Evolutionary conservation across 2,797 vertebrate genomes (phyloP).

Genomic region (Sebastes jordani): DNA sequence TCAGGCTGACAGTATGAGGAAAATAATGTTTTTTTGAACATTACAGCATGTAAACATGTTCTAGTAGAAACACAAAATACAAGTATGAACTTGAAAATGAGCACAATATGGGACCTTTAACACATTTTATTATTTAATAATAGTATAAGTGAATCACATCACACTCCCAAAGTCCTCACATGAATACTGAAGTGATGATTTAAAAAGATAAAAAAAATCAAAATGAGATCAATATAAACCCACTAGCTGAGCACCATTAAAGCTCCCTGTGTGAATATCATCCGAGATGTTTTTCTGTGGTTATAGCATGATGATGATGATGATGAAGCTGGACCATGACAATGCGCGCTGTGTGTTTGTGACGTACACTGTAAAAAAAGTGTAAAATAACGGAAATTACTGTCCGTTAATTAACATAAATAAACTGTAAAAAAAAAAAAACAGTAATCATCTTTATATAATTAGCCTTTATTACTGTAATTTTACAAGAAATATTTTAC

Average conservation of each 20-base stretch:
- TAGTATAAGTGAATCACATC: not conserved
- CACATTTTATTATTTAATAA: not conserved
- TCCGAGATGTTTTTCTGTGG: not conserved
- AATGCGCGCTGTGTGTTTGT: slow-evolving; percentile 71
- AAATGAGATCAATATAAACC: slow-evolving; percentile 35
- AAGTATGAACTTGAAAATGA: no score
- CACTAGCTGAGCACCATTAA: not conserved
- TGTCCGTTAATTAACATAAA: no score
- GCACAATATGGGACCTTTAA: no score
- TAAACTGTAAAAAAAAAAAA: no score
- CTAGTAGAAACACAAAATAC: no score
- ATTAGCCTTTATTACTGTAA: no score
- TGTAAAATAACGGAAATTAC: no score
- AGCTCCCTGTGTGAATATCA: slow-evolving; percentile 51
- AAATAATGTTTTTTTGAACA: no score
- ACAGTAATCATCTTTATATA: no score
- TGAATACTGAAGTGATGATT: slow-evolving; percentile 19
- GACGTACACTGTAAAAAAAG: slow-evolving; percentile 50
- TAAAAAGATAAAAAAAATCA: slow-evolving; percentile 29
- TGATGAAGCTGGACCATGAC: slow-evolving; percentile 68
- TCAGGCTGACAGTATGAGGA: no score
- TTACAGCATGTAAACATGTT: no score
- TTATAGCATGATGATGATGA: slow-evolving; percentile 30
- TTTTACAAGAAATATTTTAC: no score
- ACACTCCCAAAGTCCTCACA: not conserved